Conservation (phyloP, 2,113 vertebrate species). For the Henicopernis longicauda region DNA sequence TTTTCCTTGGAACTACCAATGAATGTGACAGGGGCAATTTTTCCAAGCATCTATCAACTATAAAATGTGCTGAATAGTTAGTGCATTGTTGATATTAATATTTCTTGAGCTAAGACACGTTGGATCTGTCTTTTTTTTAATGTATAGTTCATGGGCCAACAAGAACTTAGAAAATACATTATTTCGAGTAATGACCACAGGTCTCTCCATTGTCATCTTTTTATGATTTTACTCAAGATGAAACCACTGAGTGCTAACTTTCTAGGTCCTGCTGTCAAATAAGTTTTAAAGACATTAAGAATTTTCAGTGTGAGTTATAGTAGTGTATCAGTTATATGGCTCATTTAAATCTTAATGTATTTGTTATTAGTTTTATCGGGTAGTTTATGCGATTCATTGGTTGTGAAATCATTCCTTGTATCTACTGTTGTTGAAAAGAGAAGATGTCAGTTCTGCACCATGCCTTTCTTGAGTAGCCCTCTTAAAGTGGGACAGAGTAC, state of each 20-base stretch:
- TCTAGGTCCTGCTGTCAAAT: background rate
- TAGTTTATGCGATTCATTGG: background rate
- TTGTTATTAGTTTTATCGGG: background rate
- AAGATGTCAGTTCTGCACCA: background rate
- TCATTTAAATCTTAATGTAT: background rate
- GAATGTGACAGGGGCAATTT: slow-evolving; percentile 49
- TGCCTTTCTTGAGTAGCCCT: background rate
- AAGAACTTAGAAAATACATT: background rate
- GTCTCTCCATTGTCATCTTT: background rate
- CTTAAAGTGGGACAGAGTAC: background rate
- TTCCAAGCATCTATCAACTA: slow-evolving; percentile 24
- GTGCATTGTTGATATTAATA: background rate
- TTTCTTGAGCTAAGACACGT: slow-evolving; percentile 17
- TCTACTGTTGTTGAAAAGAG: background rate
- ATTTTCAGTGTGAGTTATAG: background rate
- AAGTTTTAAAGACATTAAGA: background rate
- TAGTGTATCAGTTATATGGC: background rate
- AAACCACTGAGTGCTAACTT: background rate
- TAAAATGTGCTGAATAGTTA: slow-evolving; percentile 12
- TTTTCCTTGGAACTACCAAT: slow-evolving; percentile 24
- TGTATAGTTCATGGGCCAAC: background rate
- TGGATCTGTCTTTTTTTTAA: background rate
- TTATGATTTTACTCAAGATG: background rate
- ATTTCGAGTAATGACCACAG: background rate
- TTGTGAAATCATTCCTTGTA: background rate